Percentiles rank a stretch among this genome's conserved stretches.
Conservation (phyloP, 1,140 invertebrate genomes). For the Bilobella aurantiaca region DNA sequence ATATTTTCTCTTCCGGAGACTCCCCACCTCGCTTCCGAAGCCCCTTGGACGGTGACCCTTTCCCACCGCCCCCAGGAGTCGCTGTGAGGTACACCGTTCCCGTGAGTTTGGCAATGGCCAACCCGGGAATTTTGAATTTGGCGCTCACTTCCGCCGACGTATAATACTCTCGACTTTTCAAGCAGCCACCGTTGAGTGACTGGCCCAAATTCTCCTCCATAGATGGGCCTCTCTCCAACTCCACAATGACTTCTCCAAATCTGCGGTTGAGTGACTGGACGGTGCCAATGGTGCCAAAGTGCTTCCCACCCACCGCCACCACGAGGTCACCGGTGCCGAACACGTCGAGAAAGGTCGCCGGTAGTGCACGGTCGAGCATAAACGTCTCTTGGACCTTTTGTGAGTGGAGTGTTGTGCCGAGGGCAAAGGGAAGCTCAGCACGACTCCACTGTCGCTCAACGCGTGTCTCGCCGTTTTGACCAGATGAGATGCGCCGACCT, state of each 20-base stretch:
- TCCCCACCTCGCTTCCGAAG: conserved; percentile 6
- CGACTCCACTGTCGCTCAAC: conserved; percentile 49
- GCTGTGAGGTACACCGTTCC: conserved; percentile 56
- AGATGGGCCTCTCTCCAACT: not conserved
- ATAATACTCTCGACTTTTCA: conserved; percentile 12
- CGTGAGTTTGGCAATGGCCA: conserved; percentile 69
- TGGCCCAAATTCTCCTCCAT: not conserved
- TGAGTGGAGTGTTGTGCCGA: not conserved
- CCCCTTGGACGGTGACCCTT: conserved; percentile 16
- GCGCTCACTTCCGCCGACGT: conserved; percentile 41
- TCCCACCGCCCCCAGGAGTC: not conserved
- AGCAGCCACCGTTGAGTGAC: not conserved
- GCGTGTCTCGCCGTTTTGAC: conserved; percentile 47
- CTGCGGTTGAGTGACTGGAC: no score
- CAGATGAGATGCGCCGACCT: conserved; percentile 52
- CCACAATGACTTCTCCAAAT: not conserved
- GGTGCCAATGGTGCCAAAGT: not conserved
- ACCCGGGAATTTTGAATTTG: conserved; percentile 51
- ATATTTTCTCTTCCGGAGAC: not conserved
- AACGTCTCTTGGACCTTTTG: not conserved
- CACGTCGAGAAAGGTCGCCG: not conserved
- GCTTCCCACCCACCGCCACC: not conserved
- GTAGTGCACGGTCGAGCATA: not conserved
- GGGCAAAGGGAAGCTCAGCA: not conserved
- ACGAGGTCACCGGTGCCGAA: no score